Base-by-base conservation (phyloP, 2,888 invertebrate genomes). In the Vandiemenella viatica region DNA sequence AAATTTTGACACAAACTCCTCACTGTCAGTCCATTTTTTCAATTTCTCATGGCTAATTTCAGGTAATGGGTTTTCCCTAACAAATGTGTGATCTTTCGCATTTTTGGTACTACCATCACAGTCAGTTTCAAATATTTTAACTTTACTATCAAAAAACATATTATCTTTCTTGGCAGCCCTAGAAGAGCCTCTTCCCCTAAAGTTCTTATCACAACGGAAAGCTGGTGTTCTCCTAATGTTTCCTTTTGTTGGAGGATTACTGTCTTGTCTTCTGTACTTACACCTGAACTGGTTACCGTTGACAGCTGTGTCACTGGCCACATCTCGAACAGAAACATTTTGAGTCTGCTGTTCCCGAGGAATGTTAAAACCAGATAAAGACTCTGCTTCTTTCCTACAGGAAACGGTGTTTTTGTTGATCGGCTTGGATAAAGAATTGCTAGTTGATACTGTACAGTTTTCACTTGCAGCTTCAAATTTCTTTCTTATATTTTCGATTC, bases 151-250 rank as follows among this genome's bases (percentile, higher is more conserved):
- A 4, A 52, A 43, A 5, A 52, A 17, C 5, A 42, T 45, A 21
- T 47, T 52, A 18, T 44, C 49, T 8, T 20, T 21, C 10, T 17
- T 17, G n/a, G n/a, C 10, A 13, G 20, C 8, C n/a, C 20, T 13
- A 4, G 16, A 8, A 38, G 8, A 10, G n/a, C n/a, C 19, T 5
- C 21, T 19, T n/a, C 20, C 17, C 20, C n/a, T 13, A 13, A 7
- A 5, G 26, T 43, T 49, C 42, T 47, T 52, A 23, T 52, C 73
- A 48, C 71, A 63, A 38, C 75, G 63, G 59, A 76, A 76, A 1
- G 75, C 75, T 8, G 74, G 75, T 21, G 71, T 72, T 45, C 75
- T 61, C 59, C 50, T 45, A 21, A 53, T 52, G 18, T 47, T 46
- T 16, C 49, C 49, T 20, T 45, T 45, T 8, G 42, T 37, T 22